Evolutionary conservation across 2,888 invertebrate species (phyloP), one percentile per base, ranked within the genome.

Genomic region (Blomia tropicalis): DNA sequence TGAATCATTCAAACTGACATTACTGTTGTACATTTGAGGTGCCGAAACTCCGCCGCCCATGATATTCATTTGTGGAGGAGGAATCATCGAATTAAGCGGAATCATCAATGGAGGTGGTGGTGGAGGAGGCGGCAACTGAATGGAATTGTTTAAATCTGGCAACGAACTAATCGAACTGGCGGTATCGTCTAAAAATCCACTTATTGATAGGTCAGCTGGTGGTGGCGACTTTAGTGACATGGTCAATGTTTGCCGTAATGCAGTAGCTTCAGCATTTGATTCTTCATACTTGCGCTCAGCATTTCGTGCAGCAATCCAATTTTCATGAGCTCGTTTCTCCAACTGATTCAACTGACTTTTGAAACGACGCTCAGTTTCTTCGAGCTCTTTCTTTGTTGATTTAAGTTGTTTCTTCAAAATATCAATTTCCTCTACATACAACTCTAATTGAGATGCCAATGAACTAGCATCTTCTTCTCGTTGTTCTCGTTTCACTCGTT

Each of bases 251-350:
- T 62, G 62, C 17, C 62, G 31, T 32, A 62, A 43, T 4, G 58
- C 62, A 17, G 62, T 23, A 2, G 62, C 62, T 36, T 62, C 62
- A 5, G 62, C 62, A 22, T 62, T 62, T 17, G 62, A 43, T 47
- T 62, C 62, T 25, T 62, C 62, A 2, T 32, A 44, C 32, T 58
- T 58, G 1, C 62, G 58, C 30, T 62, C 58, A 7, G 62, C 62
- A 31, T 22, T 43, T 17, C 62, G 43, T 23, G 62, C 62, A 14
- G 58, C 58, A 32, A 62, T 62, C 62, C 62, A 62, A 27, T 62
- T 62, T n/a, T 62, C 62, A 51, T 62, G 62, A 4, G 58, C 41
- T 19, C 58, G 62, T 59, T 58, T 58, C 23, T 62, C 62, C 58
- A 62, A 51, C 27, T 58, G 32, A 32, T 58, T 62, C 17, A 62